Evolutionary conservation across 2,113 vertebrate genomes (phyloP).

Genomic region (Tursiops truncatus): DNA sequence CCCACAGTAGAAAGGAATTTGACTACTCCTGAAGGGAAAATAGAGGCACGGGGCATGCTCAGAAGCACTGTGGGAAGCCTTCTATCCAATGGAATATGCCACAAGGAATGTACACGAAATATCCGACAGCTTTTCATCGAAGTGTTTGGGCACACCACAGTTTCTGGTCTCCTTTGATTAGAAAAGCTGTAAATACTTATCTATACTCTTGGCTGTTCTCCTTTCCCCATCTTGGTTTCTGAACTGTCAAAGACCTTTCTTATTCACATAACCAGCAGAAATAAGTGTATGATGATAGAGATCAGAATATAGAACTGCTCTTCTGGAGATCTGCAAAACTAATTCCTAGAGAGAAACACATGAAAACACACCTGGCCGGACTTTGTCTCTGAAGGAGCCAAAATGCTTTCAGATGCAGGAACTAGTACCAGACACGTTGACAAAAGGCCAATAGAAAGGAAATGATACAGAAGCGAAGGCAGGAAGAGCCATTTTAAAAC

Average conservation of each 20-base stretch:
- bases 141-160: neutral
- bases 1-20: neutral
- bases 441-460: neutral
- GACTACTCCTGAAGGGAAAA: slow-evolving; percentile 8
- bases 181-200: neutral
- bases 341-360: neutral
- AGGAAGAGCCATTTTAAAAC: neutral
- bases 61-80: neutral
- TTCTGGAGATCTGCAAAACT: neutral
- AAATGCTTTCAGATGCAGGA: neutral
- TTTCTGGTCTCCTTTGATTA: neutral
- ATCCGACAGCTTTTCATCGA: neutral
- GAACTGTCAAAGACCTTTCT: neutral
- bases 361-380: neutral
- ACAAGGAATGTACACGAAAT: neutral
- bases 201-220: neutral
- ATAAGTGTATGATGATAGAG: neutral
- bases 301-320: neutral
- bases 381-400: neutral
- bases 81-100: neutral
- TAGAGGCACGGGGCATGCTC: neutral
- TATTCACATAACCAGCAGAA: neutral
- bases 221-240: neutral
- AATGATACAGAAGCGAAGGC: neutral
- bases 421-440: neutral